These are phyloP conservation scores for Chrysolina americana DNA, from an alignment of 2,888 invertebrate species.

Conservation along the genomic window DNA sequence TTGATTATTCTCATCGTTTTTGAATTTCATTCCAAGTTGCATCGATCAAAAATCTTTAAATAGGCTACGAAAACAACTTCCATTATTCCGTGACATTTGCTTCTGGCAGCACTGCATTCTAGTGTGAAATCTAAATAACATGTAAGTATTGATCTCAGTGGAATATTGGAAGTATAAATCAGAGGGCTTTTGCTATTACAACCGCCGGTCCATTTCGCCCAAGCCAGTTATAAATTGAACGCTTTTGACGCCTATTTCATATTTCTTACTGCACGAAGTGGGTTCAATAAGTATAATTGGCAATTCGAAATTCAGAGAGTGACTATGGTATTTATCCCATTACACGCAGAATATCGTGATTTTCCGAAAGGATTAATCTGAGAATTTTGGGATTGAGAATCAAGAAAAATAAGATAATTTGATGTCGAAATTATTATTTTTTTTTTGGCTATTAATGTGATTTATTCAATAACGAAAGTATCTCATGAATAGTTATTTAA, in stretches of 20 bases:
- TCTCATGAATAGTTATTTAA: too few relatives aligned
- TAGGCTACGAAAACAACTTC: background rate
- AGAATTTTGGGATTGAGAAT: background rate
- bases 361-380: background rate
- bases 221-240: slow-evolving; percentile 36
- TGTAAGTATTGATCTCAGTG: slow-evolving; percentile 28
- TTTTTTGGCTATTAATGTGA: too few relatives aligned
- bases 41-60: too few relatives aligned
- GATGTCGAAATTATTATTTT: too few relatives aligned
- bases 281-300: slow-evolving; percentile 15
- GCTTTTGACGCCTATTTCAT: slow-evolving; percentile 33
- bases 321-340: slow-evolving; percentile 1
- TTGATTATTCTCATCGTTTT: too few relatives aligned
- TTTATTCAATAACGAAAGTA: too few relatives aligned
- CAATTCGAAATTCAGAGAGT: slow-evolving; percentile 2
- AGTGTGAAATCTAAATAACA: slow-evolving; percentile 1
- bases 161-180: slow-evolving; percentile 41
- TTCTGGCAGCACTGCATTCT: background rate
- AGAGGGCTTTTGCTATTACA: slow-evolving; percentile 34
- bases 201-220: slow-evolving; percentile 32
- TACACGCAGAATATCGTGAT: background rate
- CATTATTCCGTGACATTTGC: background rate
- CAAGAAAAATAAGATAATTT: too few relatives aligned
- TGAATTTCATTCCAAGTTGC: too few relatives aligned
- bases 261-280: slow-evolving; percentile 32